Evolutionary conservation across 2,888 invertebrate species (phyloP), one percentile per base, ranked within the genome.

Genomic region (Epinotia brunnichana): DNA sequence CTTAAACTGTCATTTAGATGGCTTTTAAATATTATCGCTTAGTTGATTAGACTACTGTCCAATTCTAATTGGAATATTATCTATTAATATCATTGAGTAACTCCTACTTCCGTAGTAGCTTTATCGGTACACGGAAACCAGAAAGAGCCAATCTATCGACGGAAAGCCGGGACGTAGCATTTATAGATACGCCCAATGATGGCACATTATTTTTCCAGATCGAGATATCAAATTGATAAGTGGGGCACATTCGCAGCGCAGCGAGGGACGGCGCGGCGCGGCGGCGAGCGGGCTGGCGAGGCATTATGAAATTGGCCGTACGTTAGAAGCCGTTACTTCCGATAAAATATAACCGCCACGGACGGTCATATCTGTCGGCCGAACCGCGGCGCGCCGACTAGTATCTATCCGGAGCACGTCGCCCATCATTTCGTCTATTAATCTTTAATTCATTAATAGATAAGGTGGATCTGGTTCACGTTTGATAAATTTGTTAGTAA

Each of bases 221-320:
- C 87, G 86, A 89, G 92, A 93, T 92, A 93, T 92, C 92, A 92
- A 92, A 92, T 92, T 92, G 93, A 92, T 92, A 90, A 92, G 93
- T 92, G 90, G 88, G 89, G 85, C 87, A 89, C 91, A 91, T 92
- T 89, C 87, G 85, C 86, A 81, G 85, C 87, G 64, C 62, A 61
- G 73, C 51, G 62, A 51, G 60, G 73, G 85, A 66, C 56, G 87
- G 73, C 51, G 62, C 41, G 60, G 73, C 85, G 56, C 56, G 87
- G 86, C 81, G 79, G 77, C 74, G 75, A 76, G 84, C 89, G 85
- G 76, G 77, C 84, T 88, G 85, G 79, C 89, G 87, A 86, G 85
- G 93, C 93, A 93, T 93, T 93, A 93, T 93, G 92, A 92, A 92
- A 93, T 93, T 93, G 93, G 93, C 93, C 87, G 91, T 93, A 93